Conservation (phyloP, 2,888 invertebrate species). For the Ditula angustiorana region DNA sequence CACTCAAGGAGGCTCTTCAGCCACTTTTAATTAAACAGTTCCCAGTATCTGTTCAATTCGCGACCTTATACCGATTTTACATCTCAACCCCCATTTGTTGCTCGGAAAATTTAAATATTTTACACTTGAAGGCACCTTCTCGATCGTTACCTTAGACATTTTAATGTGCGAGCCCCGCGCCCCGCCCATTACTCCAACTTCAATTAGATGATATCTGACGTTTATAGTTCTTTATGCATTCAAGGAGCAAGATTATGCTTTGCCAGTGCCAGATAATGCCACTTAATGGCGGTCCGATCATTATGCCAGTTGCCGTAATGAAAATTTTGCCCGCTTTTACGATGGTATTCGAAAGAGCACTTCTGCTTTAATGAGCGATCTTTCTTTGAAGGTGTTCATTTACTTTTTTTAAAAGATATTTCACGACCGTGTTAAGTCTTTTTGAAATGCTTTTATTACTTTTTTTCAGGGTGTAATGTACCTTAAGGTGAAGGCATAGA, state of each 20-base stretch:
- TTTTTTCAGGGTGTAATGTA: constrained; percentile 27
- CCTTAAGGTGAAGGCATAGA: constrained; percentile 13
- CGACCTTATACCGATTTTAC: constrained; percentile 51
- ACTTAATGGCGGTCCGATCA: constrained; percentile 78
- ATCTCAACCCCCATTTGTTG: constrained; percentile 65
- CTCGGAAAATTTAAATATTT: constrained; percentile 77
- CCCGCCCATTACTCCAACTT: constrained; percentile 70
- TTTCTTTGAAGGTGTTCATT: constrained; percentile 59
- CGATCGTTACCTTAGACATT: constrained; percentile 76
- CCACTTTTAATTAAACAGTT: constrained; percentile 69
- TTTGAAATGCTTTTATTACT: constrained; percentile 32
- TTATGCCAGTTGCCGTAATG: constrained; percentile 75
- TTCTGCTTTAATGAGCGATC: constrained; percentile 60
- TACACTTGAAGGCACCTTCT: constrained; percentile 68
- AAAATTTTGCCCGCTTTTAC: constrained; percentile 79
- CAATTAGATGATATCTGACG: constrained; percentile 84
- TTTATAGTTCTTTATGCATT: constrained; percentile 85
- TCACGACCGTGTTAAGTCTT: constrained; percentile 31
- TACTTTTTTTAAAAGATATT: constrained; percentile 42
- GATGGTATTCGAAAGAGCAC: constrained; percentile 58
- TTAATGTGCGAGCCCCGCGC: constrained; percentile 64
- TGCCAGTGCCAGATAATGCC: constrained; percentile 75
- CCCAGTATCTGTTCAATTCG: constrained; percentile 51
- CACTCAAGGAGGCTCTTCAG: constrained; percentile 49
- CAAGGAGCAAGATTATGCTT: constrained; percentile 77